Percentiles rank a stretch among this genome's conserved stretches.
Conservation (phyloP, 2,888 invertebrate species). For the Spialia ferax region DNA sequence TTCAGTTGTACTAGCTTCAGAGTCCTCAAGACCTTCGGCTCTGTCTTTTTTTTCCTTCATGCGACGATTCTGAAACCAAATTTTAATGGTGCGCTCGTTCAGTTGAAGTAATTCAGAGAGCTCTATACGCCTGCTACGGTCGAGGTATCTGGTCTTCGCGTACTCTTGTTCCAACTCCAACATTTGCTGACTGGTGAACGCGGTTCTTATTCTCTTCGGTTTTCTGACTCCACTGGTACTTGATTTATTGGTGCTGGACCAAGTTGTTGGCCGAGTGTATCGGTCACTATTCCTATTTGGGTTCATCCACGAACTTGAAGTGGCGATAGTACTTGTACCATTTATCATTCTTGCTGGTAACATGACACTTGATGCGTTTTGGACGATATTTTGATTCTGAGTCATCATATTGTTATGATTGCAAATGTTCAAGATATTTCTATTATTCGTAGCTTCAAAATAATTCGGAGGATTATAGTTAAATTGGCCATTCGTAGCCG, state of each 20-base stretch:
- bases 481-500: constrained; percentile 21
- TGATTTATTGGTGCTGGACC: constrained; percentile 48
- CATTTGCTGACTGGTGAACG: constrained; percentile 92
- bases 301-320: constrained; percentile 43
- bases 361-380: constrained; percentile 25
- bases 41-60: constrained; percentile 91
- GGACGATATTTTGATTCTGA: constrained; percentile 15
- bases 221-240: constrained; percentile 56
- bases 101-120: constrained; percentile 65
- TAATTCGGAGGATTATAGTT: constrained; percentile 39
- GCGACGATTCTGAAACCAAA: constrained; percentile 94
- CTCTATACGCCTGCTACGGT: constrained; percentile 90
- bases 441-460: constrained; percentile 37
- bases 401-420: constrained; percentile 26
- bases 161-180: constrained; percentile 92
- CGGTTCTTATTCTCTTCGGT: constrained; percentile 90
- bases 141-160: constrained; percentile 89
- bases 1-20: constrained; percentile 59
- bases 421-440: constrained; percentile 20
- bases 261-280: constrained; percentile 40
- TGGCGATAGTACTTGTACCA: neutral
- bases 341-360: constrained; percentile 10
- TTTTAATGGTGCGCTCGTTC: constrained; percentile 88
- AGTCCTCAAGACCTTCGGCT: constrained; percentile 60
- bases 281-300: constrained; percentile 37